Evolutionary conservation across 2,113 vertebrate species (phyloP).

Genomic region (Ivindomyrus marchei): DNA sequence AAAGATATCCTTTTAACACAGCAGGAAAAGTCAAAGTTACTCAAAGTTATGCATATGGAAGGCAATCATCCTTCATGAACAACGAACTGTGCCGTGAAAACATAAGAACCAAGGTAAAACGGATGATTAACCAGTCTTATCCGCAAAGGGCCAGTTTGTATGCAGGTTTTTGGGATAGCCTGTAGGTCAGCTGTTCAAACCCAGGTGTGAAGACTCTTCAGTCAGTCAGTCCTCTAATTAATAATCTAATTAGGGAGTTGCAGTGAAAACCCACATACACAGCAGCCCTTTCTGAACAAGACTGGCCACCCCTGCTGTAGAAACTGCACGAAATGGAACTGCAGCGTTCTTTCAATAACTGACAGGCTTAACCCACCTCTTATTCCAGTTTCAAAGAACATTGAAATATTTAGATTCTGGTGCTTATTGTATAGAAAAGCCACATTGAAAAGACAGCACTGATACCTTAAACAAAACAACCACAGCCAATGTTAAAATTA

Average conservation of each 20-base stretch:
- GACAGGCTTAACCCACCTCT: neutral
- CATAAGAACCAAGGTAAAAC: neutral
- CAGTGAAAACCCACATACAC: neutral
- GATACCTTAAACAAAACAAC: neutral
- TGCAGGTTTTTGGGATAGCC: neutral
- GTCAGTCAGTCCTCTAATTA: neutral
- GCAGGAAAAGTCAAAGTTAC: neutral
- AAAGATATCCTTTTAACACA: neutral
- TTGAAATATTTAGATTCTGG: neutral
- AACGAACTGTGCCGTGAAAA: neutral
- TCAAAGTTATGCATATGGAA: neutral
- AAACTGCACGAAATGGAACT: neutral
- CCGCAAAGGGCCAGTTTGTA: neutral
- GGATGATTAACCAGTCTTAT: neutral
- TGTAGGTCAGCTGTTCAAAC: no score
- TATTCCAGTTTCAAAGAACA: neutral
- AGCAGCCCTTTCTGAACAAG: neutral
- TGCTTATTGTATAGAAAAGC: neutral
- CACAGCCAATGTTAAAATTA: neutral
- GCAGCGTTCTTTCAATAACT: neutral
- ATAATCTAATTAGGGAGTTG: no score
- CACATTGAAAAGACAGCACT: neutral
- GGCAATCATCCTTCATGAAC: neutral
- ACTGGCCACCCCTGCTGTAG: neutral
- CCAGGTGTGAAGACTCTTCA: no score